Conservation (phyloP, 2,888 invertebrate genomes). For the Agriotes lineatus region DNA sequence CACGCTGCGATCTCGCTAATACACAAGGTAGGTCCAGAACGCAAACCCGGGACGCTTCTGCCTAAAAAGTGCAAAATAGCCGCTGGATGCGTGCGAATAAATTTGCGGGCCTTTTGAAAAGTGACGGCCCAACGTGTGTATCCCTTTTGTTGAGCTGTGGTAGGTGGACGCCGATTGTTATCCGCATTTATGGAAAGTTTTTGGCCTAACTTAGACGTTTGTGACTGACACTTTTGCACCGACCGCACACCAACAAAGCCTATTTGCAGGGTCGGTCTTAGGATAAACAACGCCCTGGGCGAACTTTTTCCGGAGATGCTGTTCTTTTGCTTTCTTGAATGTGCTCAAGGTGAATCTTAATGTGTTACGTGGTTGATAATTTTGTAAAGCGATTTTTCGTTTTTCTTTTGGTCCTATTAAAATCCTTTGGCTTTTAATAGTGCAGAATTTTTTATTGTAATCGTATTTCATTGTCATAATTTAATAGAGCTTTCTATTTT, state of each 20-base stretch:
- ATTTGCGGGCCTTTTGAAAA: constrained; percentile 34
- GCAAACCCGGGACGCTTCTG: neutral
- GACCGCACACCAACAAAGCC: constrained; percentile 25
- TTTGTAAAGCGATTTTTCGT: too few species aligned
- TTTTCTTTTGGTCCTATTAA: too few species aligned
- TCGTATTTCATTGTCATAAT: too few species aligned
- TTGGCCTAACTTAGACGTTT: constrained; percentile 27
- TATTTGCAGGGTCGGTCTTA: too few species aligned
- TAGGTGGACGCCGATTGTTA: constrained; percentile 39
- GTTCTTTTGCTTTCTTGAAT: too few species aligned
- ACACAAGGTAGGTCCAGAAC: neutral
- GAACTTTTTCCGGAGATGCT: too few species aligned
- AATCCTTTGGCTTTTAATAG: too few species aligned
- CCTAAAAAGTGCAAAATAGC: constrained; percentile 11
- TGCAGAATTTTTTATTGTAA: too few species aligned
- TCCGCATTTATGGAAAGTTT: constrained; percentile 38
- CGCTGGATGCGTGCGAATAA: constrained; percentile 16
- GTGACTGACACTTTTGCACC: constrained; percentile 31
- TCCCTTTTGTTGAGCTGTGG: constrained; percentile 38
- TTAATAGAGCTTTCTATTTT: too few species aligned
- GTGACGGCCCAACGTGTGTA: constrained; percentile 37
- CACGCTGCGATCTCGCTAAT: neutral
- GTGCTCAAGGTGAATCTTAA: too few species aligned
- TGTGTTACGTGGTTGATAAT: too few species aligned
- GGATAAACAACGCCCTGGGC: too few species aligned